Base-by-base conservation (phyloP, 2,113 vertebrate species). In the Alces alces region DNA sequence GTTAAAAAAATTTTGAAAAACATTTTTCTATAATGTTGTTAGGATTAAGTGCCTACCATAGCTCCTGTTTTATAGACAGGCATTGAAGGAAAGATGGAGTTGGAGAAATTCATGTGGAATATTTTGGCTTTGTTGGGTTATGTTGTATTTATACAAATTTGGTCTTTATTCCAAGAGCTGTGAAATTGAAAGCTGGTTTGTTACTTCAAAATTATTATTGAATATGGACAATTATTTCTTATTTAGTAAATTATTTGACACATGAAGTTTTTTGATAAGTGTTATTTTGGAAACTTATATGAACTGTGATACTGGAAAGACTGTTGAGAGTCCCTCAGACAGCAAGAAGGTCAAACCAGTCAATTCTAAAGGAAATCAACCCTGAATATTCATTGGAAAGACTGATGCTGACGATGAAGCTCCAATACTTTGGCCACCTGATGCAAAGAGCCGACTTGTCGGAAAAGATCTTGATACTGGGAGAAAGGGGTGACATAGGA, bases 201-300 rank as follows among this genome's bases (percentile, higher is more conserved):
- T 83, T 96, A 79, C 78, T 86, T 89, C 83, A 82, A 93, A 83
- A 82, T 23, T 97, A 21, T 79, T 97, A 6, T 33, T 92, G 70
- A 47, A 0, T 90, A 61, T 95, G 14, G 47, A n/a, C 30, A 82
- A 23, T 82, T 23, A 52, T 52, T 82, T 79, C 76, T 79, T 52
- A 52, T 52, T 82, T 82, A n/a, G 58, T 78, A 82, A 88, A 55
- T 73, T 76, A 30, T 88, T 84, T 92, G 55, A 84, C 28, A 87
- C 19, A 50, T 60, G 55, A 87, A 7, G 17, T 76, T 52, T 87
- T 85, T 95, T 84, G 3, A n/a, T 27, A 96, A 76, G 33, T 79
- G 79, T 79, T 96, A 15, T 94, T 91, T 89, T 45, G 43, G 36
- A n/a, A 97, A 96, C 57, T 80, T n/a, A n/a, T 23, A 39, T 70